Percentiles rank a stretch among this genome's conserved stretches.
Evolutionary conservation across 2,888 invertebrate genomes (phyloP).

Genomic region (Erannis defoliaria): DNA sequence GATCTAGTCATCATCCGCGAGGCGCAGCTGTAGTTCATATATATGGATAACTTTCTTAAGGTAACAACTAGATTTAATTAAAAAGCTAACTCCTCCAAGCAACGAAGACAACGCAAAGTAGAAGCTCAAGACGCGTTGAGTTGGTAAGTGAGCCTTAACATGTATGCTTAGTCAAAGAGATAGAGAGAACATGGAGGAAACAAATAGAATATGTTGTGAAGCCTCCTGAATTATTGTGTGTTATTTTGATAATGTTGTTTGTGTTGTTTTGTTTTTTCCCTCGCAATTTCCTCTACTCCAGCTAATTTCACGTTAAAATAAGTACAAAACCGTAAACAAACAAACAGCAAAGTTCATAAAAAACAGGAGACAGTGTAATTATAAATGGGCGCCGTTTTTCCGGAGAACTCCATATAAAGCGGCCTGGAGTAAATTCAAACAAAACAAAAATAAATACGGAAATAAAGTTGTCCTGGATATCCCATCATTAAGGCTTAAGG

Average conservation of each 20-base stretch:
- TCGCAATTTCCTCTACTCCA: too few species aligned
- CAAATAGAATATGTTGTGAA: not conserved
- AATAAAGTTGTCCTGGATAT: constrained; percentile 39
- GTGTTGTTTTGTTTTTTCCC: not conserved
- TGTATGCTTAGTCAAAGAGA: too few species aligned
- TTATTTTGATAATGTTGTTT: not conserved
- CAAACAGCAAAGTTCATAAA: constrained; percentile 26
- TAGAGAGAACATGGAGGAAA: too few species aligned
- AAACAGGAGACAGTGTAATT: constrained; percentile 20
- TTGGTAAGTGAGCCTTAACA: too few species aligned
- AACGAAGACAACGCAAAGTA: too few species aligned
- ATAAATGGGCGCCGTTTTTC: constrained; percentile 29
- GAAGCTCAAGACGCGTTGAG: too few species aligned
- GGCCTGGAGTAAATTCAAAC: constrained; percentile 25
- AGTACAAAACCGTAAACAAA: constrained; percentile 4
- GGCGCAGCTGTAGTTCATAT: too few species aligned
- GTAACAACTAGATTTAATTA: too few species aligned
- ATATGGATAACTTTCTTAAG: too few species aligned
- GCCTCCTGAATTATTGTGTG: constrained; percentile 5
- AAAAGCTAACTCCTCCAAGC: too few species aligned
- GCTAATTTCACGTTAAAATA: constrained; percentile 19
- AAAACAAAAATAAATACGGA: constrained; percentile 34
- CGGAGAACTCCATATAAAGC: constrained; percentile 22
- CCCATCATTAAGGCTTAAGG: constrained; percentile 39
- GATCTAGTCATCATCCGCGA: too few species aligned